Conservation (phyloP, 2,113 vertebrate genomes). For the Amphiprion percula region DNA sequence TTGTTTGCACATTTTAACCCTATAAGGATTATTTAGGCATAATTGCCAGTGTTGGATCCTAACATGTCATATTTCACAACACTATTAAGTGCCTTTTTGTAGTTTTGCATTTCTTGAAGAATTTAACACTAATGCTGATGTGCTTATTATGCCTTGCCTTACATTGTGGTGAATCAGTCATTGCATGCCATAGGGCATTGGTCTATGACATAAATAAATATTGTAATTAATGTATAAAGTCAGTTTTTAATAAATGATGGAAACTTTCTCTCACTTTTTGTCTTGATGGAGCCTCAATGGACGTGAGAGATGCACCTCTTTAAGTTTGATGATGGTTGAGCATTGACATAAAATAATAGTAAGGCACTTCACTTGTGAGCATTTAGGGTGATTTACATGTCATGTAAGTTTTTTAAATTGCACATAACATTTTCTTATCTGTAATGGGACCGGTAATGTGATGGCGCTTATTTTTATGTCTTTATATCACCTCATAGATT, state of each 20-base stretch:
- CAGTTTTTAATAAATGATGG: constrained; percentile 62
- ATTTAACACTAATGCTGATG: constrained; percentile 43
- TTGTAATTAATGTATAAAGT: constrained; percentile 48
- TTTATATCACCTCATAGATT: constrained; percentile 7
- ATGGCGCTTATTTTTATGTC: neutral
- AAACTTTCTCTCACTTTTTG: constrained; percentile 34
- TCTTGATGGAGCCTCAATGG: constrained; percentile 15
- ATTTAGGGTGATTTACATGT: neutral
- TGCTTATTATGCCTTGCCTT: constrained; percentile 54
- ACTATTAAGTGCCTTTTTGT: constrained; percentile 81
- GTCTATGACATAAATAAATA: constrained; percentile 24
- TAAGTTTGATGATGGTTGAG: no score
- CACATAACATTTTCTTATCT: constrained; percentile 8
- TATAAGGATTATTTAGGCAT: constrained; percentile 6
- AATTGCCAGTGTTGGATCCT: constrained; percentile 9
- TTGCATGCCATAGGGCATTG: constrained; percentile 45
- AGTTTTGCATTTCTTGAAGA: constrained; percentile 54
- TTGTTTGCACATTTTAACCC: constrained; percentile 16
- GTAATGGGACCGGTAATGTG: neutral
- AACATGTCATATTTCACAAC: constrained; percentile 48
- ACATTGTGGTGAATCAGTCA: constrained; percentile 39
- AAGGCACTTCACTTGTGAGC: neutral
- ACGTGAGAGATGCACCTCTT: no score
- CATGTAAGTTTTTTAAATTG: neutral
- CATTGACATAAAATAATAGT: no score